phyloP scores from a whole-genome alignment of 2,797 vertebrate genomes.

The Trachops cirrhosus region DNA sequence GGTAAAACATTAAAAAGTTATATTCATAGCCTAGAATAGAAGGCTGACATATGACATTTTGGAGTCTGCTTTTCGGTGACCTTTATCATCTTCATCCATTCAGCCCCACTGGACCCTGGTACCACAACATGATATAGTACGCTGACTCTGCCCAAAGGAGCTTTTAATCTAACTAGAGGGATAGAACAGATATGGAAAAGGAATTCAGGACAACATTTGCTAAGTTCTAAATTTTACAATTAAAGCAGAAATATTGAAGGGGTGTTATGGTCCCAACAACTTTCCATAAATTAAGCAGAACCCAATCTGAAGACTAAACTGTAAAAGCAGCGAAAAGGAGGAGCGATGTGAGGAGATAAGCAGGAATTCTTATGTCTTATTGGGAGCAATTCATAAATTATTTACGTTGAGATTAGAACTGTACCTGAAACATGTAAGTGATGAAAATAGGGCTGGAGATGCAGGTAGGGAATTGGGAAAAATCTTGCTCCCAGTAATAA shows the following conservation, averaged over 20 bases:
- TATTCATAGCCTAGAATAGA: not conserved
- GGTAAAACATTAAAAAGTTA: not conserved
- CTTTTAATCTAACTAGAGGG: not conserved
- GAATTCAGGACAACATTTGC: not conserved
- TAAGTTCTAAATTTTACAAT: not conserved
- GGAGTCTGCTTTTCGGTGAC: not conserved
- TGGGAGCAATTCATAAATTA: not conserved
- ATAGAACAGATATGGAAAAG: not conserved
- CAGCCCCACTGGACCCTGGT: not conserved
- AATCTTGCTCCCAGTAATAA: slow-evolving; percentile 30
- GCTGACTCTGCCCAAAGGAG: not conserved
- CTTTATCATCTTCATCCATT: not conserved
- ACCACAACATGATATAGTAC: not conserved
- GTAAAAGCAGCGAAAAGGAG: not conserved
- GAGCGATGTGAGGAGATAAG: not conserved
- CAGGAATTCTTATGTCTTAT: not conserved
- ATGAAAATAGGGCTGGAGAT: slow-evolving; percentile 41
- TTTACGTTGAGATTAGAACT: not conserved
- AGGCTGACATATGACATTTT: not conserved
- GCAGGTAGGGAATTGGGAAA: not conserved
- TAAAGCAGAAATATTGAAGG: not conserved
- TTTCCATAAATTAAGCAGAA: not conserved
- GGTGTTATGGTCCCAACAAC: not conserved
- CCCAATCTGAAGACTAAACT: not conserved
- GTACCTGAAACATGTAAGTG: slow-evolving; percentile 25